phyloP scores from a whole-genome alignment of 2,888 invertebrate species.

The Harmothoe impar region DNA sequence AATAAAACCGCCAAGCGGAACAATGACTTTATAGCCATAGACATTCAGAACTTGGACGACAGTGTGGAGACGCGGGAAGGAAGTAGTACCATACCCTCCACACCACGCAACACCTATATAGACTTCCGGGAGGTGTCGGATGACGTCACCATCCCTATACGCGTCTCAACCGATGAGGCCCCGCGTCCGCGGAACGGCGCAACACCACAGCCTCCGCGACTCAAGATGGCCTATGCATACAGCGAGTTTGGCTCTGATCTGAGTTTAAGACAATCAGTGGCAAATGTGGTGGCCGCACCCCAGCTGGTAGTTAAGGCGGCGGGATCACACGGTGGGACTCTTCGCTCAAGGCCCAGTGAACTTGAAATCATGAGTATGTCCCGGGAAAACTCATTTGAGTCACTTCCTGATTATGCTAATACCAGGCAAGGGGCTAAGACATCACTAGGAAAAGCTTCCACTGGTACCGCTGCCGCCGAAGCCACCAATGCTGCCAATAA shows the following conservation, averaged over 20 bases:
- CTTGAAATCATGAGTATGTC: constrained; percentile 39
- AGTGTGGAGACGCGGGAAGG: neutral
- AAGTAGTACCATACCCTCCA: neutral
- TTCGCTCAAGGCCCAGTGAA: neutral
- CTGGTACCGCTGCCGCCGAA: neutral
- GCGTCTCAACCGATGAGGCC: neutral
- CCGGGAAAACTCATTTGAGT: constrained; percentile 28
- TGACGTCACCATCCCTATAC: constrained; percentile 44
- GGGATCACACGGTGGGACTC: neutral
- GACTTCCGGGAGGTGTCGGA: constrained; percentile 44
- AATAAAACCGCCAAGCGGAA: constrained; percentile 26
- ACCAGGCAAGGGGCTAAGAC: no score
- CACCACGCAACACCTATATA: neutral
- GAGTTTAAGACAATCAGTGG: constrained; percentile 35
- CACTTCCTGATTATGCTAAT: neutral
- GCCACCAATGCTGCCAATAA: neutral
- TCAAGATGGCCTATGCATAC: constrained; percentile 5
- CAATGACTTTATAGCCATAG: constrained; percentile 43
- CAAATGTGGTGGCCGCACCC: neutral
- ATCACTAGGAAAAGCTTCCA: no score
- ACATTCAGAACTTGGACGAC: constrained; percentile 51
- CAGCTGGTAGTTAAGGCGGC: neutral
- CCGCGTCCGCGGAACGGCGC: neutral
- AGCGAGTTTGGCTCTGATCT: constrained; percentile 47
- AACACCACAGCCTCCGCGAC: neutral